Base-by-base conservation (phyloP, 2,888 invertebrate species). In the Alsophila aescularia region DNA sequence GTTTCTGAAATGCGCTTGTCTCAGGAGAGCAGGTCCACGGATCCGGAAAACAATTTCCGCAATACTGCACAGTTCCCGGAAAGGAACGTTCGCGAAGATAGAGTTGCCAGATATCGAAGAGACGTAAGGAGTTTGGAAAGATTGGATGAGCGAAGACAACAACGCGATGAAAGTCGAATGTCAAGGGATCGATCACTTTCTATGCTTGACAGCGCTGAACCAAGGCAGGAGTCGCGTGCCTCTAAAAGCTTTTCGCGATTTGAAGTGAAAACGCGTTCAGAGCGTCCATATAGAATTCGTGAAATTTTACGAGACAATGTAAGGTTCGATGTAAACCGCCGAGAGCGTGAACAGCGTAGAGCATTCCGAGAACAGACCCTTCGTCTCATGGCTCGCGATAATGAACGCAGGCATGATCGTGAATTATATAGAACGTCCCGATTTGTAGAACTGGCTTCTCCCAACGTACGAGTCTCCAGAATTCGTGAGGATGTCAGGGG, bases 81-180 rank as follows among this genome's bases (percentile, higher is more conserved):
- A n/a, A 50, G 43, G n/a, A 53, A 39, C 14, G 24, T 40, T 29
- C 41, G 39, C 16, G 27, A 50, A 36, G 49, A 37, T 18, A 47
- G 44, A 29, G 13, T 16, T 32, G 18, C 43, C 12, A 50, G 14
- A 34, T 13, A 42, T 35, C 54, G 44, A 12, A 52, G 44, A 15
- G 44, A 56, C 31, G 41, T 49, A 45, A 49, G 35, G 12, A 45
- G 12, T 32, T 27, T 35, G 9, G 39, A 58, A 36, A 48, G 16
- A 16, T 37, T 50, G 32, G 60, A 57, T 29, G 50, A 58, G 12
- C 40, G 27, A 10, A 51, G 32, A 35, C 42, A 40, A 13, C 57
- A 52, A 29, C 47, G 48, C 12, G 32, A 42, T 32, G 45, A 18
- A 24, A 58, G 34, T 14, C 32, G 41, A 49, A 31, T 42, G 8